These are phyloP conservation scores for Cyrtonyx montezumae DNA, from an alignment of 2,113 vertebrate species.

Conservation along the genomic window DNA sequence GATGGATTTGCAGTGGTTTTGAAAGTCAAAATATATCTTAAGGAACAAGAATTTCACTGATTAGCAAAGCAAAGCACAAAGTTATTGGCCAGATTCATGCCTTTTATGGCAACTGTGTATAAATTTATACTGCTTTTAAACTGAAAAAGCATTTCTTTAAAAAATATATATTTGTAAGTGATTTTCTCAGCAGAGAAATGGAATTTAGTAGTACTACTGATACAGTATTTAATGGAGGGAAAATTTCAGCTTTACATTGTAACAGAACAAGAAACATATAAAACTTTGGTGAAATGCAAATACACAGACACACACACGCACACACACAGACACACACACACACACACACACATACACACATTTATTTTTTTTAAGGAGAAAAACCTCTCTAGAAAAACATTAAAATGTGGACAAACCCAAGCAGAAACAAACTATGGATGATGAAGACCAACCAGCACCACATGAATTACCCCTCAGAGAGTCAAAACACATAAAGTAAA, in stretches of 20 bases:
- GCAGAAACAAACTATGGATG: background rate
- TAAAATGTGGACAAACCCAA: background rate
- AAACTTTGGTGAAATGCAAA: background rate
- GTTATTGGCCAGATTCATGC: background rate
- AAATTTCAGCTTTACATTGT: background rate
- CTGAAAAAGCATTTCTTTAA: background rate
- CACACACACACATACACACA: too few relatives aligned
- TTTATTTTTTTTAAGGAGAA: background rate
- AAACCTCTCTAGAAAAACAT: background rate
- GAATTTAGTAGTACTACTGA: background rate
- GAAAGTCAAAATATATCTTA: background rate
- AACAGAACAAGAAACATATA: background rate
- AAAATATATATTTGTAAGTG: background rate
- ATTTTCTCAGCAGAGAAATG: background rate
- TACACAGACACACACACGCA: too few relatives aligned
- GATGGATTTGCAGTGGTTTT: background rate
- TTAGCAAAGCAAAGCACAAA: background rate
- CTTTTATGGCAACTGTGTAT: background rate
- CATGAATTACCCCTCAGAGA: background rate
- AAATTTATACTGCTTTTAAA: background rate
- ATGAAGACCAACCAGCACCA: background rate
- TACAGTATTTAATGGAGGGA: background rate
- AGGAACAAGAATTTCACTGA: background rate
- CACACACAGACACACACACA: too few relatives aligned
- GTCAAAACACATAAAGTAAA: background rate